phyloP scores from a whole-genome alignment of 2,797 vertebrate genomes.

The Vireo griseus region DNA sequence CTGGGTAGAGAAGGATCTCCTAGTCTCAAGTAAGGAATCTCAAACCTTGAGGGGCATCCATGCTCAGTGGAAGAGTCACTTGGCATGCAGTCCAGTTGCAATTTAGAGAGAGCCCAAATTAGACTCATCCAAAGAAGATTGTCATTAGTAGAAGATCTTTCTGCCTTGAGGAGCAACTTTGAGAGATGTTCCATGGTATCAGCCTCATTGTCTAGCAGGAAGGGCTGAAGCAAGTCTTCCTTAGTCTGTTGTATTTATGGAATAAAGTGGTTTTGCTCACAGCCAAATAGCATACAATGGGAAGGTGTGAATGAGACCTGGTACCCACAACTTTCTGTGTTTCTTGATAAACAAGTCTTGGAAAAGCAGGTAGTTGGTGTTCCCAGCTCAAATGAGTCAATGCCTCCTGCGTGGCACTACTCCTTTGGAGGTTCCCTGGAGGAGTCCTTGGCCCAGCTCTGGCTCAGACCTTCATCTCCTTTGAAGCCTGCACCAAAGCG shows the following conservation, averaged over 20 bases:
- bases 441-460: too few relatives aligned
- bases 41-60: neutral
- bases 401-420: neutral
- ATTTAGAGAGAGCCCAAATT: neutral
- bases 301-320: neutral
- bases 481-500: neutral
- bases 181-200: neutral
- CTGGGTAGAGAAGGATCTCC: neutral
- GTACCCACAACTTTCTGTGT: neutral
- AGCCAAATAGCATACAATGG: neutral
- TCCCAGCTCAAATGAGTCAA: neutral
- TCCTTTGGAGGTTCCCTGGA: neutral
- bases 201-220: neutral
- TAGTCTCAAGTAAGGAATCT: neutral
- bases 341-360: neutral
- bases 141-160: neutral
- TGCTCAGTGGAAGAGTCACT: neutral
- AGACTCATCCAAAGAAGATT: neutral
- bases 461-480: neutral
- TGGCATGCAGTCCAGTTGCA: neutral
- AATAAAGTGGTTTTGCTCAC: neutral
- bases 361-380: neutral
- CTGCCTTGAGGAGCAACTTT: neutral
- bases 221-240: neutral
- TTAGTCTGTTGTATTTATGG: neutral